Conservation (phyloP, 2,888 invertebrate genomes). For the Myopa testacea region DNA sequence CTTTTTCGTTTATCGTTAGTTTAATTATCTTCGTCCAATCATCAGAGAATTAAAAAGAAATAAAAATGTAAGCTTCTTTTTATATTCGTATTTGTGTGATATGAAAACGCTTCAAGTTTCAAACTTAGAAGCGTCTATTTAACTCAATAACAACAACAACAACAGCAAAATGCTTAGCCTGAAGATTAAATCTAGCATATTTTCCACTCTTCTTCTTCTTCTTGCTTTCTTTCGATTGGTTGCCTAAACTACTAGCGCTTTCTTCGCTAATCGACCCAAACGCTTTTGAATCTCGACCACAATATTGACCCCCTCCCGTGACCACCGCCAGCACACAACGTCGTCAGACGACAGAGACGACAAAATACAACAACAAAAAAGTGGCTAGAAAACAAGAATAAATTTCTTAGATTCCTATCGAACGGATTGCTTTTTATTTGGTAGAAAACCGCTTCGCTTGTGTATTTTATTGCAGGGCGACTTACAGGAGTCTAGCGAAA, state of each 20-base stretch:
- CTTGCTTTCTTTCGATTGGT: background rate
- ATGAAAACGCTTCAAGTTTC: too few relatives aligned
- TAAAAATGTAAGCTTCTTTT: too few relatives aligned
- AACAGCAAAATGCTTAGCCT: too few relatives aligned
- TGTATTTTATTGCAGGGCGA: constrained; percentile 38
- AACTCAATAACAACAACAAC: too few relatives aligned
- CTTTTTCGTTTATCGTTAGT: too few relatives aligned
- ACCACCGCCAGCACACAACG: too few relatives aligned
- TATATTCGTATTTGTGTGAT: too few relatives aligned
- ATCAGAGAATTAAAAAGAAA: too few relatives aligned
- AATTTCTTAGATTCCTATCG: constrained; percentile 19
- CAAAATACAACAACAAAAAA: background rate
- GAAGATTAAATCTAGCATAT: background rate
- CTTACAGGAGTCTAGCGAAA: background rate
- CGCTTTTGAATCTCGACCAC: background rate
- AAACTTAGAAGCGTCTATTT: too few relatives aligned
- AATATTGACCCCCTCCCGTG: background rate
- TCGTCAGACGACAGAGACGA: background rate
- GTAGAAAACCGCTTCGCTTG: constrained; percentile 42
- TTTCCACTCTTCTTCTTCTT: background rate
- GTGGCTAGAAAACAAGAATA: constrained; percentile 12
- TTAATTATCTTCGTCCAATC: too few relatives aligned
- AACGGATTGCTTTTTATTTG: constrained; percentile 32
- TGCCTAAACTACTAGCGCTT: background rate
- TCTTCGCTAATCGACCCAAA: background rate